These are phyloP conservation scores for Sialis lutaria DNA, from an alignment of 2,888 invertebrate species.

Conservation along the genomic window DNA sequence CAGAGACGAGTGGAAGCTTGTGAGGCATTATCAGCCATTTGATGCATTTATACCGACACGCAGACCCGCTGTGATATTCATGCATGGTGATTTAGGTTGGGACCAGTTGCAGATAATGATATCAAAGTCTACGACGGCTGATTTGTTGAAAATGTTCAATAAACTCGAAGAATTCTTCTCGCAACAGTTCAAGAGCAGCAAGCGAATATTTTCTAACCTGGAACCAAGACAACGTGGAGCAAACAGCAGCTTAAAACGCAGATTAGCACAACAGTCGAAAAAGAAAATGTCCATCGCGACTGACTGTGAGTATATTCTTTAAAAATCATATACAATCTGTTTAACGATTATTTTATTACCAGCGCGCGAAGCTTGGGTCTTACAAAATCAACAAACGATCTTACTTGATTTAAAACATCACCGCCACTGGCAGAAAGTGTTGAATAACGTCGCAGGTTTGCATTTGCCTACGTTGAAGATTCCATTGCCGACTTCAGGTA, in stretches of 20 bases:
- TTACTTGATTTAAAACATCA: slow-evolving; percentile 59
- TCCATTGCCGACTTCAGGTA: slow-evolving; percentile 41
- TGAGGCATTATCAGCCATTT: slow-evolving; percentile 24
- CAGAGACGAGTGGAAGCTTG: slow-evolving; percentile 74
- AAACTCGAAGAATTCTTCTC: slow-evolving; percentile 96
- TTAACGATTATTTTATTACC: slow-evolving; percentile 2
- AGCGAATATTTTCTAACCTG: slow-evolving; percentile 68
- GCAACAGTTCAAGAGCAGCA: slow-evolving; percentile 92
- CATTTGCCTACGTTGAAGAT: slow-evolving; percentile 55
- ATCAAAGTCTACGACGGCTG: slow-evolving; percentile 90
- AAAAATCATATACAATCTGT: background rate
- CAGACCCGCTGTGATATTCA: slow-evolving; percentile 76
- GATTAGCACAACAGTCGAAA: slow-evolving; percentile 9
- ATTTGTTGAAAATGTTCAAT: slow-evolving; percentile 89
- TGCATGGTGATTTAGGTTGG: slow-evolving; percentile 87
- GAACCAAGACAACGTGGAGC: slow-evolving; percentile 26
- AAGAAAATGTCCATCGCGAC: background rate
- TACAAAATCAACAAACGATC: slow-evolving; percentile 9
- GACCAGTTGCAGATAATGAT: slow-evolving; percentile 94
- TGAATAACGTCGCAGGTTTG: slow-evolving; percentile 64
- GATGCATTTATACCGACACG: slow-evolving; percentile 43
- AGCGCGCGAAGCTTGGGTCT: slow-evolving; percentile 12
- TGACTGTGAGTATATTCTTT: background rate
- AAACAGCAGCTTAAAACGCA: slow-evolving; percentile 20
- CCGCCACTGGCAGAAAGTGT: slow-evolving; percentile 86